Evolutionary conservation across 2,113 vertebrate species (phyloP).

Genomic region (Aldabrachelys gigantea): DNA sequence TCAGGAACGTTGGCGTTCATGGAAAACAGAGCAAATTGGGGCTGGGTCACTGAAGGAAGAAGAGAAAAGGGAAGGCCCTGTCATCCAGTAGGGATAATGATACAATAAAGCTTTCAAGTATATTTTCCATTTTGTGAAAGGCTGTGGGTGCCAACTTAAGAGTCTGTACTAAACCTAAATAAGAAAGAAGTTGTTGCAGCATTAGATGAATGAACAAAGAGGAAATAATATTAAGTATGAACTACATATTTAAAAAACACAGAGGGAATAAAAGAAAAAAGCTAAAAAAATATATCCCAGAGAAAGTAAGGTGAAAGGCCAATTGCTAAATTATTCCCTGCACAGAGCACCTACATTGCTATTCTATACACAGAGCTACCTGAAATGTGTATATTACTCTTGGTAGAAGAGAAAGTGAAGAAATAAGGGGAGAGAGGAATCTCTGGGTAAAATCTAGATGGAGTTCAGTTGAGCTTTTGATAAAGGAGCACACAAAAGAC

Average conservation of each 20-base stretch:
- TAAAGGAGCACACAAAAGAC: not conserved
- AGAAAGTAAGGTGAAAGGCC: accelerated
- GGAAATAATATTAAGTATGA: not conserved
- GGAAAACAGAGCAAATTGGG: conserved; percentile 46
- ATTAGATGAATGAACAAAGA: not conserved
- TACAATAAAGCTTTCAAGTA: not conserved
- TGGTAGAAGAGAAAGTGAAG: not conserved
- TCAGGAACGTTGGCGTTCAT: conserved; percentile 50
- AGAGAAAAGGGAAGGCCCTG: not conserved
- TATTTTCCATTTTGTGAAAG: not conserved
- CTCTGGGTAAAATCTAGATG: not conserved
- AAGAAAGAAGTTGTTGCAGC: not conserved
- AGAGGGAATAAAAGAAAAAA: not conserved
- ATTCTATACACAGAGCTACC: not conserved
- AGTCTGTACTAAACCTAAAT: not conserved
- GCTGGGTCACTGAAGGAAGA: conserved; percentile 36
- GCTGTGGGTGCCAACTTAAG: not conserved
- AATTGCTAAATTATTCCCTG: not conserved
- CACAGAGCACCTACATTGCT: accelerated
- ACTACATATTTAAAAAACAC: accelerated
- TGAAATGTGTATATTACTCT: not conserved
- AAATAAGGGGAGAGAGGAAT: not conserved
- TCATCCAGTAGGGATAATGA: not conserved
- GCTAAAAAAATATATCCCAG: not conserved
- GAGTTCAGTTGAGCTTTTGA: not conserved